These are phyloP conservation scores for Scaptodrosophila lebanonensis DNA, from an alignment of 1,140 invertebrate genomes.

Conservation along the genomic window DNA sequence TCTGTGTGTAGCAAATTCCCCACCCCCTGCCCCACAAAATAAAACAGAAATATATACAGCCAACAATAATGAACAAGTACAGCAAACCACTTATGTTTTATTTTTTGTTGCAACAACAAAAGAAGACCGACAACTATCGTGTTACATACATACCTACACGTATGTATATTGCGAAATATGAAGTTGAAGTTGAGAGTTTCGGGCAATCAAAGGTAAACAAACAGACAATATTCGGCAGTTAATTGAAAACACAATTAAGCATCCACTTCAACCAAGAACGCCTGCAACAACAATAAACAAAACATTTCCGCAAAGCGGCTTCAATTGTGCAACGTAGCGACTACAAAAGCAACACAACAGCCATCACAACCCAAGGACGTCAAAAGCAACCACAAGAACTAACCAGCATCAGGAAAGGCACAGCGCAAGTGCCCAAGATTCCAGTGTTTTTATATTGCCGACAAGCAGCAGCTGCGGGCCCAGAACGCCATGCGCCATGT, in stretches of 20 bases:
- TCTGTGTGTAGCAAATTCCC: slow-evolving; percentile 66
- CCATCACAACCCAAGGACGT: too few relatives aligned
- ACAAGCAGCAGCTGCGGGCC: slow-evolving; percentile 42
- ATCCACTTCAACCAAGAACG: background rate
- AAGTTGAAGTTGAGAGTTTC: slow-evolving; percentile 11
- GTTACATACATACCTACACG: slow-evolving; percentile 9
- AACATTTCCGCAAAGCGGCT: background rate
- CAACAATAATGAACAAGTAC: slow-evolving; percentile 18
- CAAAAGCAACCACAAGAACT: too few relatives aligned
- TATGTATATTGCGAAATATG: background rate
- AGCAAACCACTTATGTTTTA: slow-evolving; percentile 1
- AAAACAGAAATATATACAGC: background rate
- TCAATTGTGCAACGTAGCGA: too few relatives aligned
- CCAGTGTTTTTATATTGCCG: slow-evolving; percentile 19
- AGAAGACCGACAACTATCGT: background rate
- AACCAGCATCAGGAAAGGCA: slow-evolving; percentile 3
- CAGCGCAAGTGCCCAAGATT: slow-evolving; percentile 18
- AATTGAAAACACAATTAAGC: background rate
- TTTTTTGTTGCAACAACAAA: slow-evolving; percentile 5
- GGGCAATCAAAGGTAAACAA: slow-evolving; percentile 9
- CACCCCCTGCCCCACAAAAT: slow-evolving; percentile 21
- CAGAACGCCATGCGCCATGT: slow-evolving; percentile 74
- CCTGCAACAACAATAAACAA: background rate
- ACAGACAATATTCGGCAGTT: slow-evolving; percentile 1
- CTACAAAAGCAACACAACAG: background rate